Percentiles rank a stretch among this genome's conserved stretches.
phyloP scores from a whole-genome alignment of 2,888 invertebrate species.

The Drosophila heteroneura region DNA sequence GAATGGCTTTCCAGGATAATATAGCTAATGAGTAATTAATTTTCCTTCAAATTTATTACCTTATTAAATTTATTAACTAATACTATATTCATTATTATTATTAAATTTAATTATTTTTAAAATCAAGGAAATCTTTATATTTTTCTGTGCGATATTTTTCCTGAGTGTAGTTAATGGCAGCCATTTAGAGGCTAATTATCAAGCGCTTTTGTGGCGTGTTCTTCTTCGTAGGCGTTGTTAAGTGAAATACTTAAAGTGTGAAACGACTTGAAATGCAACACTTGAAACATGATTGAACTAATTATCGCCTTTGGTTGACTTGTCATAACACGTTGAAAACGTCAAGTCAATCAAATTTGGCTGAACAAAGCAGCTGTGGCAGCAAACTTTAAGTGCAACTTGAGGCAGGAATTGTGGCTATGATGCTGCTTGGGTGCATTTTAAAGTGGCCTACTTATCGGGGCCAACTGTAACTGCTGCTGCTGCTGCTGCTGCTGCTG shows the following conservation, averaged over 20 bases:
- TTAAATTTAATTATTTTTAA: not conserved
- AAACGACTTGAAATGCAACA: constrained; percentile 1
- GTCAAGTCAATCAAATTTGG: constrained; percentile 50
- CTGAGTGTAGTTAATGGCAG: not conserved
- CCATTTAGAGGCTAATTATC: not conserved
- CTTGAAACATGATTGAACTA: not conserved
- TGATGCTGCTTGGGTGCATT: constrained; percentile 39
- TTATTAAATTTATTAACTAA: not conserved
- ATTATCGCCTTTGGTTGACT: not conserved
- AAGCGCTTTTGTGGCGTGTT: not conserved
- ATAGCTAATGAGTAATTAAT: not conserved
- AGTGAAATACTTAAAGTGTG: not conserved
- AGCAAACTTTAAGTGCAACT: constrained; percentile 56
- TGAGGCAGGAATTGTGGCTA: constrained; percentile 34
- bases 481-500: constrained; percentile 48
- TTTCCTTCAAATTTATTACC: not conserved
- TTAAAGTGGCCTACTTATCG: constrained; percentile 72
- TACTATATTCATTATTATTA: not conserved
- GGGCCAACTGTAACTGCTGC: constrained; percentile 46
- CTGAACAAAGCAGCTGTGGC: constrained; percentile 48
- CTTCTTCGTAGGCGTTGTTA: not conserved
- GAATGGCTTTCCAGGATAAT: too few relatives aligned
- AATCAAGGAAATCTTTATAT: not conserved
- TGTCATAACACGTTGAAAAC: constrained; percentile 31
- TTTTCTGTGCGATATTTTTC: not conserved